These are phyloP conservation scores for Neelides folsomi DNA, from an alignment of 2,888 invertebrate species.

Conservation along the genomic window DNA sequence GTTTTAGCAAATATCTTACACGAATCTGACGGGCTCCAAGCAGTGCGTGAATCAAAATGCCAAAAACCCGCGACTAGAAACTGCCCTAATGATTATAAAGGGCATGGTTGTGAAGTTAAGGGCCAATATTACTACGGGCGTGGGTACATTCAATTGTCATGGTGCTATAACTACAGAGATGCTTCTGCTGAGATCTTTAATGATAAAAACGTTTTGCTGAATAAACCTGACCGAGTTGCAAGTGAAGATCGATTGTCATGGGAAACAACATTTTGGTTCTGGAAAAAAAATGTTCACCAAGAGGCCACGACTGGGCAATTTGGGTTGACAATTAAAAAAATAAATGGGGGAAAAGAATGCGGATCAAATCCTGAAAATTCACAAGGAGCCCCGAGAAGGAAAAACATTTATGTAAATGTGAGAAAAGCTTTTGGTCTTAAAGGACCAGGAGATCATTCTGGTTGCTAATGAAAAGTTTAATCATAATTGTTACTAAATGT, in stretches of 20 bases:
- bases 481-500: no score
- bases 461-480: background rate
- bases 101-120: no score
- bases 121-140: slow-evolving; percentile 1
- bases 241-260: background rate
- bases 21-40: background rate
- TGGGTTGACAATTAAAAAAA: background rate
- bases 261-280: slow-evolving; percentile 3
- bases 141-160: slow-evolving; percentile 3
- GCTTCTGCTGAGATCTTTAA: background rate
- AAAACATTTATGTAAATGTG: background rate
- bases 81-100: background rate
- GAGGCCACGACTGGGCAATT: background rate
- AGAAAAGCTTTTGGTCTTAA: slow-evolving; percentile 2
- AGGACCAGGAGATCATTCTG: background rate
- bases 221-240: background rate
- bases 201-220: background rate
- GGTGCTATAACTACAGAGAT: background rate
- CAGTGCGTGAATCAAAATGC: background rate
- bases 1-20: slow-evolving; percentile 3
- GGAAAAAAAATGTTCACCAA: background rate
- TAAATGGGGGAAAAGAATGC: background rate
- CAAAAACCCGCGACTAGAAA: background rate
- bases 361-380: no score
- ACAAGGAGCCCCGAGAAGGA: background rate